Base-by-base conservation (phyloP, 2,797 vertebrate species). In the Pogonophryne albipinna region DNA sequence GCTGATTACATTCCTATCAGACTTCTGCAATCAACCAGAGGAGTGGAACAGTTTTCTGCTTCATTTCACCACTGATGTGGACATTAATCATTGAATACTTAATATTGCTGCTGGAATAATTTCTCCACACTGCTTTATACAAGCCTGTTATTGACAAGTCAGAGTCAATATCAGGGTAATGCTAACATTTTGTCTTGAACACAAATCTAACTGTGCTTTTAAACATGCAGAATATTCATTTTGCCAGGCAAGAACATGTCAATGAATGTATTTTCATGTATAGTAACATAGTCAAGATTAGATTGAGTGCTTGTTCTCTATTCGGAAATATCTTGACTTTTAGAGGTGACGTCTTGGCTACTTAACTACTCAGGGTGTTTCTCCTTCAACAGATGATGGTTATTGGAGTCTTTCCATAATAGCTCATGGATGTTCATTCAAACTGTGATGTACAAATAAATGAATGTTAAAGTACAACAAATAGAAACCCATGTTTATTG, bases 171-270 rank as follows among this genome's bases (percentile, higher is more conserved):
- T 73, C 41, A 58, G 12, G 10, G 73, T 59, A 76, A 74, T 51
- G 27, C 4, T 2, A 60, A 3, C 20, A 44, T 66, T 64, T 42
- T 45, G 7, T 52, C 20, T 64, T 66, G 42, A 31, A n/a, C n/a
- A 16, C 23, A 41, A 14, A 20, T 4, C 23, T 31, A 74, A 66
- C 1, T 15, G 15, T 38, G 11, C n/a, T 51, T 47, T 61, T 51
- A 59, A 59, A 67, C 10, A 34, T 71, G 55, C 47, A 45, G 61
- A 50, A 8, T 60, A n/a, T 61, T 75, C 3, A 59, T 66, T 45
- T 5, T 23, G 7, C 23, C 17, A n/a, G 17, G 10, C 17, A 31
- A 31, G 45, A 44, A 53, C 20, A 17, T 38, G 23, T 17, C 6
- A 15, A 51, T 20, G n/a, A n/a, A 46, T 34, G 6, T 31, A 11